phyloP scores from a whole-genome alignment of 37 sponge, comb jelly and placozoan species.

The Cladorhizidae sp. region DNA sequence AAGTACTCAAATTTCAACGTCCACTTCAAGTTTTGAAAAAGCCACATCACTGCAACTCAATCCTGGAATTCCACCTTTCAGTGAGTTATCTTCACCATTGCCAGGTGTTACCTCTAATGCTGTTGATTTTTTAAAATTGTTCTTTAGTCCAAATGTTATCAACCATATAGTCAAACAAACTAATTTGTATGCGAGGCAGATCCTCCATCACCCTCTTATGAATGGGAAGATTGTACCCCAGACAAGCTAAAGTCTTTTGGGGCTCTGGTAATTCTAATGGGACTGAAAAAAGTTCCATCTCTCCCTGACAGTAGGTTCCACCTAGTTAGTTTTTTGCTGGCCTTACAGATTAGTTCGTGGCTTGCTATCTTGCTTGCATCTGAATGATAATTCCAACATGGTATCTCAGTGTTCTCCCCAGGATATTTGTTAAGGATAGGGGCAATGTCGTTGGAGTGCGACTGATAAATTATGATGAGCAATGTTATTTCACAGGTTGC shows the following conservation, averaged over 20 bases:
- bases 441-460: too few relatives aligned
- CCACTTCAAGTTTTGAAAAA: too few relatives aligned
- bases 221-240: neutral
- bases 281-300: neutral
- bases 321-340: neutral
- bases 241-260: neutral
- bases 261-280: neutral
- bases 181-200: slow-evolving; percentile 1
- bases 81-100: too few relatives aligned
- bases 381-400: neutral
- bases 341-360: neutral
- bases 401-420: too few relatives aligned
- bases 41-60: too few relatives aligned
- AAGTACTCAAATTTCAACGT: too few relatives aligned
- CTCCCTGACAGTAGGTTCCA: neutral
- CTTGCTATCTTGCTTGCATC: neutral
- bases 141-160: neutral
- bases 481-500: too few relatives aligned
- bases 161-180: neutral
- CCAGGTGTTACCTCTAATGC: too few relatives aligned
- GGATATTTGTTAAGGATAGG: too few relatives aligned
- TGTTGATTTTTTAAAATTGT: neutral
- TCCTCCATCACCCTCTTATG: neutral
- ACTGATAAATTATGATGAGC: too few relatives aligned
- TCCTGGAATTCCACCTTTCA: too few relatives aligned